A percentile compares a stretch with the other conserved stretches of the same genome.
phyloP scores from a whole-genome alignment of 2,888 invertebrate species.

The Lypha dubia region DNA sequence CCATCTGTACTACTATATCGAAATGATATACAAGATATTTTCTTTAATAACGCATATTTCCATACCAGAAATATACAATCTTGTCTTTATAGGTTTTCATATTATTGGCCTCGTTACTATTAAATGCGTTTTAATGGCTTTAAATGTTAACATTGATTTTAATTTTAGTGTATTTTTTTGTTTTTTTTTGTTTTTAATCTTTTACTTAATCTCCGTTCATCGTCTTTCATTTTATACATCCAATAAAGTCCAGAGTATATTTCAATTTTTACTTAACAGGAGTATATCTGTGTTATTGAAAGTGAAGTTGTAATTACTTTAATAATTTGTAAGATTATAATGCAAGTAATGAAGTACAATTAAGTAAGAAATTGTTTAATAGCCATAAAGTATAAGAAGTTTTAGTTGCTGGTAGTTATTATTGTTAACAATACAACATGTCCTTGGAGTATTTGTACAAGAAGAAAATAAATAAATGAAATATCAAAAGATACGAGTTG shows the following conservation, averaged over 20 bases:
- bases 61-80: no score
- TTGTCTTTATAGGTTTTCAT: slow-evolving; percentile 37
- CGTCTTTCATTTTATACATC: slow-evolving; percentile 50
- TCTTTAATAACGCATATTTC: no score
- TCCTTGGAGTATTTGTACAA: background rate
- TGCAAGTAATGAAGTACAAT: slow-evolving; percentile 52
- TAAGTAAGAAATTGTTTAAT: slow-evolving; percentile 68
- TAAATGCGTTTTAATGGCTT: slow-evolving; percentile 66
- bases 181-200: background rate
- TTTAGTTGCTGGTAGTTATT: slow-evolving; percentile 18
- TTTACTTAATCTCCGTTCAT: no score
- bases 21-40: no score
- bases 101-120: slow-evolving; percentile 67
- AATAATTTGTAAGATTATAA: slow-evolving; percentile 24
- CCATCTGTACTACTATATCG: no score
- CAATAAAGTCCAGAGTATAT: slow-evolving; percentile 22
- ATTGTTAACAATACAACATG: slow-evolving; percentile 40
- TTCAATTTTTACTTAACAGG: slow-evolving; percentile 5
- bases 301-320: slow-evolving; percentile 10
- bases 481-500: background rate
- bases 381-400: slow-evolving; percentile 47
- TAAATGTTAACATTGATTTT: slow-evolving; percentile 54
- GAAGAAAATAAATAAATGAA: background rate
- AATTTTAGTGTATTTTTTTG: slow-evolving; percentile 26
- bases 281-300: slow-evolving; percentile 14